Conservation (phyloP, 2,888 invertebrate species). For the Drosophila buzzatii region DNA sequence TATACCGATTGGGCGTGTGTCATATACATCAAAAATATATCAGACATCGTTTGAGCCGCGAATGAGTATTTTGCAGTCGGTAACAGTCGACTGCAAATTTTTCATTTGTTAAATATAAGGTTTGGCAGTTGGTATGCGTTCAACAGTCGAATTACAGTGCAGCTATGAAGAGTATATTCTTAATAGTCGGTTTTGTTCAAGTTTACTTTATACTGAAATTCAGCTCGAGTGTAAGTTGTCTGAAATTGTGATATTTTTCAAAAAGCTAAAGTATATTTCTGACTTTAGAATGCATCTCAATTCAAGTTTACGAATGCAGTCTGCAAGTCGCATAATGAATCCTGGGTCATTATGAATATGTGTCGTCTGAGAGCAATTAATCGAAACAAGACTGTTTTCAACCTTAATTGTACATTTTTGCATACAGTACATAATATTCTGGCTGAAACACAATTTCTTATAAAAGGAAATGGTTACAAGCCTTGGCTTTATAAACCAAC, state of each 20-base stretch:
- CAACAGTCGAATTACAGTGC: not conserved
- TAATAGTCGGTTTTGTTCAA: not conserved
- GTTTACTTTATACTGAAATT: not conserved
- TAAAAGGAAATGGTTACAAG: not conserved
- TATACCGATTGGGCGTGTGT: too few relatives aligned
- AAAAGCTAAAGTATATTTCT: not conserved
- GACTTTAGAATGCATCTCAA: not conserved
- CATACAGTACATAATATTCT: not conserved
- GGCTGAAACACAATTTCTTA: not conserved
- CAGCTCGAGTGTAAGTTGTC: not conserved
- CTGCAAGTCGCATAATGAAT: not conserved
- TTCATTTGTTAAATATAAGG: not conserved
- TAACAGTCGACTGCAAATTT: too few relatives aligned
- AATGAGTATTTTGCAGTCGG: too few relatives aligned
- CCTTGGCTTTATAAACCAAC: conserved; percentile 1
- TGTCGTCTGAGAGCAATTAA: not conserved
- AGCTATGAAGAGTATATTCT: not conserved
- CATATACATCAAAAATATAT: too few relatives aligned
- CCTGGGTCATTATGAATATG: not conserved
- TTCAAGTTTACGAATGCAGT: not conserved
- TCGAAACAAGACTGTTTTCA: not conserved
- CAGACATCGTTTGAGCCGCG: too few relatives aligned
- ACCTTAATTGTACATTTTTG: not conserved
- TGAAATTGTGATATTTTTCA: not conserved
- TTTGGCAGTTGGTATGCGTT: not conserved